A percentile compares a stretch with the other conserved stretches of the same genome.
Evolutionary conservation across 2,797 vertebrate genomes (phyloP).

Genomic region (Mycteria americana): DNA sequence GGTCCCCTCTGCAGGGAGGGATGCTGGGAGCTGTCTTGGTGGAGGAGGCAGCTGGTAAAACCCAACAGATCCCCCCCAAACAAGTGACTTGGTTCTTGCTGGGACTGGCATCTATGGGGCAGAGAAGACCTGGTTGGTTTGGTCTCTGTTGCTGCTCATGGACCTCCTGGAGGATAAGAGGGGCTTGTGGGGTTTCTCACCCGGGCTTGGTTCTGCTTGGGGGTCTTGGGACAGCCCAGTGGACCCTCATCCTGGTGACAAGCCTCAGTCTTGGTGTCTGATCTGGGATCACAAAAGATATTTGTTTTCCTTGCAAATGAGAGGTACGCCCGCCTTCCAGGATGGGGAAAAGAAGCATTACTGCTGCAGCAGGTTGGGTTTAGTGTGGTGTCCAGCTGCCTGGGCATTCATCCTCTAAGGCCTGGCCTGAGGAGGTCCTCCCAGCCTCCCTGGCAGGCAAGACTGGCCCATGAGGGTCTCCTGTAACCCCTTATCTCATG

Average conservation of each 20-base stretch:
- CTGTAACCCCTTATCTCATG: fast-evolving
- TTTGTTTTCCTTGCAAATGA: not conserved
- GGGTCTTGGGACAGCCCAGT: not conserved
- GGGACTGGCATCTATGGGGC: fast-evolving
- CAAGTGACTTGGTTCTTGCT: not conserved
- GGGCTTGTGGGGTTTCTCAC: not conserved
- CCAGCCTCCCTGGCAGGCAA: not conserved
- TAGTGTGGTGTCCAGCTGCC: not conserved
- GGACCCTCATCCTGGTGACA: fast-evolving
- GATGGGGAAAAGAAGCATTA: not conserved
- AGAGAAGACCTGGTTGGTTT: not conserved
- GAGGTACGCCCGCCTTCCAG: not conserved
- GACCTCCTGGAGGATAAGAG: not conserved
- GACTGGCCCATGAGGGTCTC: fast-evolving
- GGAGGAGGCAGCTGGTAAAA: not conserved
- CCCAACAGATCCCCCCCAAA: not conserved
- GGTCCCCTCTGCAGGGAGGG: not conserved
- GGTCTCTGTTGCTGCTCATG: not conserved
- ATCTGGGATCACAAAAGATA: not conserved
- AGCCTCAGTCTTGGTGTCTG: not conserved
- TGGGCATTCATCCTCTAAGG: not conserved
- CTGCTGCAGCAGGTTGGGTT: not conserved
- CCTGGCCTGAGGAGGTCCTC: not conserved
- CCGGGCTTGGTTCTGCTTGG: not conserved
- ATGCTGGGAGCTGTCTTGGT: not conserved